Evolutionary conservation across 2,888 invertebrate genomes (phyloP).

Genomic region (Drosophila kambysellisi): DNA sequence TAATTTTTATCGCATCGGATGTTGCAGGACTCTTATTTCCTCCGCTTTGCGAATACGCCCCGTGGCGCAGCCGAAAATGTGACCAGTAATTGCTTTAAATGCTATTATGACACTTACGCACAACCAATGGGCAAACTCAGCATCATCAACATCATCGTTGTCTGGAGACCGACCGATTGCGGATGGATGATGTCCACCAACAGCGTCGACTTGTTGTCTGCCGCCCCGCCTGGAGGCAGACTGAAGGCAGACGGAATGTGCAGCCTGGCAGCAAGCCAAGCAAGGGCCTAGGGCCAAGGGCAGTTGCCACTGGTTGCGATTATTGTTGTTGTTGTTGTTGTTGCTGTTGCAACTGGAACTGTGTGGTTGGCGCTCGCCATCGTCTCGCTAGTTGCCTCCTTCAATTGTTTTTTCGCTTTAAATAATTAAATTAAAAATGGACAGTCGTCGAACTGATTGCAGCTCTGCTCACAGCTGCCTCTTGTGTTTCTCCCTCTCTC

Average conservation of each 20-base stretch:
- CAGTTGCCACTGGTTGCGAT: constrained; percentile 9
- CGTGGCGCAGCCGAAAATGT: constrained; percentile 60
- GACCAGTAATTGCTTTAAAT: constrained; percentile 82
- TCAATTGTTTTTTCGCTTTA: constrained; percentile 77
- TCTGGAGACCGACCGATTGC: constrained; percentile 24
- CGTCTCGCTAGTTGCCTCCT: constrained; percentile 32
- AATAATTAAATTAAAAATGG: constrained; percentile 80
- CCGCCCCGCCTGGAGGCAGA: background rate
- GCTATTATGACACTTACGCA: constrained; percentile 81
- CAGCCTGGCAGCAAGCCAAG: constrained; percentile 56
- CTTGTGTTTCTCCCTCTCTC: background rate
- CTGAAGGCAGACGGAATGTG: background rate
- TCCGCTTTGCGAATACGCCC: constrained; percentile 16
- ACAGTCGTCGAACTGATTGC: constrained; percentile 69
- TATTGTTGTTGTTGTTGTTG: constrained; percentile 7
- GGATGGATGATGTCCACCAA: constrained; percentile 17
- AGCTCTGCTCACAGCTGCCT: constrained; percentile 23
- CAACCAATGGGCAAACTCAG: constrained; percentile 50
- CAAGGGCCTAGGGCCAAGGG: constrained; percentile 56
- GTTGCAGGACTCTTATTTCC: constrained; percentile 71
- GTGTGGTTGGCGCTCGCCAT: constrained; percentile 7
- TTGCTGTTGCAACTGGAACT: constrained; percentile 6
- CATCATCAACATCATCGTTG: constrained; percentile 11
- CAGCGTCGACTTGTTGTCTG: constrained; percentile 45
- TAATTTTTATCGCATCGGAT: constrained; percentile 64